Percentiles rank a stretch among this genome's conserved stretches.
These are phyloP conservation scores for Trichosurus vulpecula DNA, from an alignment of 2,797 vertebrate species.

Conservation along the genomic window DNA sequence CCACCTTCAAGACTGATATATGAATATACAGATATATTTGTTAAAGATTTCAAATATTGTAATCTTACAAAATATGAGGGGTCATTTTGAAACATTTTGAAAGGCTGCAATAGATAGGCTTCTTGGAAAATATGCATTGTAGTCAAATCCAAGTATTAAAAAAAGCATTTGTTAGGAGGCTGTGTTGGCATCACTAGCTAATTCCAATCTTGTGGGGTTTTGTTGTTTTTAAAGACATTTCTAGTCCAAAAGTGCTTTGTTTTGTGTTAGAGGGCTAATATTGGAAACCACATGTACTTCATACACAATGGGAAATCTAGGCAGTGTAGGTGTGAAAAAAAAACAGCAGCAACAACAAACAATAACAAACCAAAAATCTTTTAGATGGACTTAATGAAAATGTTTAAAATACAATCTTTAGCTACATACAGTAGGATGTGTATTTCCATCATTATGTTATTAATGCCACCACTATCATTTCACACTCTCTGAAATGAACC, in stretches of 20 bases:
- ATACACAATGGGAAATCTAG: conserved; percentile 45
- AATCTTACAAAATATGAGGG: conserved; percentile 45
- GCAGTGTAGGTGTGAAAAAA: not conserved
- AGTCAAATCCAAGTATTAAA: conserved; percentile 66
- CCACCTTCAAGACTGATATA: conserved; percentile 51
- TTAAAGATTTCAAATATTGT: conserved; percentile 14
- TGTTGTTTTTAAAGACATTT: conserved; percentile 30
- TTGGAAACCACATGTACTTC: conserved; percentile 10
- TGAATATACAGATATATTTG: conserved; percentile 34
- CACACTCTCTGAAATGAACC: not conserved
- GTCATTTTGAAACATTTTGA: conserved; percentile 67
- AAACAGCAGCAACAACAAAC: not conserved
- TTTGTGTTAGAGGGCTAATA: conserved; percentile 49
- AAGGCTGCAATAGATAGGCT: conserved; percentile 67
- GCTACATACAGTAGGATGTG: not conserved
- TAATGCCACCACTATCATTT: not conserved
- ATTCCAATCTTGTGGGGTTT: conserved; percentile 60
- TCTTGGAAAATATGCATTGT: conserved; percentile 59
- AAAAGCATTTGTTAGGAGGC: conserved; percentile 50
- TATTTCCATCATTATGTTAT: not conserved
- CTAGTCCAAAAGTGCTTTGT: conserved; percentile 19
- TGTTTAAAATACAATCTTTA: not conserved
- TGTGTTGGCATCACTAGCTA: conserved; percentile 35
- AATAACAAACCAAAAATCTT: not conserved
- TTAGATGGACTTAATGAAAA: not conserved